phyloP scores from a whole-genome alignment of 2,113 vertebrate genomes.

The Malurus elegans region DNA sequence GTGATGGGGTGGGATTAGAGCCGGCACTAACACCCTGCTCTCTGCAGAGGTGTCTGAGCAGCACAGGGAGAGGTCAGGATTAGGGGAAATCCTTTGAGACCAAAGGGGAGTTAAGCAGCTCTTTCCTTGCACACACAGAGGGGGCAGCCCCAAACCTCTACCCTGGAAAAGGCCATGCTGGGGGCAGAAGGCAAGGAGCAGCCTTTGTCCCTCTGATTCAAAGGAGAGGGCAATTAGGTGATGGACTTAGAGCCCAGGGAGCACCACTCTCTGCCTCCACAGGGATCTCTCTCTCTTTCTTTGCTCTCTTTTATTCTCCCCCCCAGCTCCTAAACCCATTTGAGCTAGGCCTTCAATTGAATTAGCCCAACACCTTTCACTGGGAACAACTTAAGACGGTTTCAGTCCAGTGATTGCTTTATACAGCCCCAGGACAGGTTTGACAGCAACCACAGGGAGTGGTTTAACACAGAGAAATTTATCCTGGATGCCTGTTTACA shows the following conservation, averaged over 20 bases:
- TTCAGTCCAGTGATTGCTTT: conserved; percentile 3
- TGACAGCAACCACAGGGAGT: neutral
- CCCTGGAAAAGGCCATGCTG: neutral
- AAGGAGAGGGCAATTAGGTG: conserved; percentile 48
- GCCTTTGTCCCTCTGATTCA: neutral
- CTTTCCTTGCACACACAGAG: neutral
- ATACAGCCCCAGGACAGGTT: neutral
- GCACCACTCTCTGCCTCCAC: neutral
- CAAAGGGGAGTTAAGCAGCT: conserved; percentile 51
- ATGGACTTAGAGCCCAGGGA: conserved; percentile 18
- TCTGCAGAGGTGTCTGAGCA: conserved; percentile 10
- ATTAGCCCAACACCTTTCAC: conserved; percentile 42
- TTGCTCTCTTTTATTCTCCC: conserved; percentile 11
- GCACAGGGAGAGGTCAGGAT: conserved; percentile 57
- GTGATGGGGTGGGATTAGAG: conserved; percentile 54
- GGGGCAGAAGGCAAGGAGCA: conserved; percentile 39
- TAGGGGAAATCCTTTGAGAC: conserved; percentile 68
- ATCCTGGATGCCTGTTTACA: neutral
- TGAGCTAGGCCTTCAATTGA: conserved; percentile 31
- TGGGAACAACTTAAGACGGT: neutral
- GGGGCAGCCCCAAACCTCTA: neutral
- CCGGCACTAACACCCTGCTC: neutral
- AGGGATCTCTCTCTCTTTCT: neutral
- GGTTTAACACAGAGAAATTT: neutral
- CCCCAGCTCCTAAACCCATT: conserved; percentile 25